These are phyloP conservation scores for Acestrorhynchus altus DNA, from an alignment of 2,797 vertebrate species.

Conservation along the genomic window DNA sequence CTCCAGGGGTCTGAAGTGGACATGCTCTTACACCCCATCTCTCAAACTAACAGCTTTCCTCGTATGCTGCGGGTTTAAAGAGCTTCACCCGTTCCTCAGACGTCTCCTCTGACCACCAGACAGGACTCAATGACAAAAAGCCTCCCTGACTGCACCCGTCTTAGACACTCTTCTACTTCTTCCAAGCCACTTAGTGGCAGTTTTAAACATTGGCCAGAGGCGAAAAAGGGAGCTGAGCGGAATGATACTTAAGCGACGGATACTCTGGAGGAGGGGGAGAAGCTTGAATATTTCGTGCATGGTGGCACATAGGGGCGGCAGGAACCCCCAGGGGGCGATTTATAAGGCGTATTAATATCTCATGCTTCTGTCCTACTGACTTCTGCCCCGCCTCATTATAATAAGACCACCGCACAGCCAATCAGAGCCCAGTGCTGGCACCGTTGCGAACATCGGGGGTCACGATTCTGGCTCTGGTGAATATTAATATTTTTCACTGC, in stretches of 20 bases:
- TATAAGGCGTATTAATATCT: slow-evolving; percentile 65
- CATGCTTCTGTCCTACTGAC: slow-evolving; percentile 60
- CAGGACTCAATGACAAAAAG: background rate
- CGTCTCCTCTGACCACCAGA: slow-evolving; percentile 11
- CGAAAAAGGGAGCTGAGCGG: slow-evolving; percentile 9
- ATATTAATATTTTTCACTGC: slow-evolving; percentile 73
- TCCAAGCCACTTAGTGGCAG: slow-evolving; percentile 23
- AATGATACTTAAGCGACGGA: slow-evolving; percentile 6
- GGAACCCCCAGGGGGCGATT: slow-evolving; percentile 48
- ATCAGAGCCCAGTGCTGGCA: slow-evolving; percentile 37
- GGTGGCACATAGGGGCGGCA: slow-evolving; percentile 37
- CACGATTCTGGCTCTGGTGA: slow-evolving; percentile 66
- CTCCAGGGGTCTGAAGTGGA: slow-evolving; percentile 14
- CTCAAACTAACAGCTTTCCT: slow-evolving; percentile 37
- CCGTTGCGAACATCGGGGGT: slow-evolving; percentile 49
- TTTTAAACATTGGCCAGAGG: slow-evolving; percentile 47
- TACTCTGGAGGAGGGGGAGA: slow-evolving; percentile 23
- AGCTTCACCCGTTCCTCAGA: slow-evolving; percentile 12
- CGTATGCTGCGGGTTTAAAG: slow-evolving; percentile 18
- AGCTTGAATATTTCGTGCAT: slow-evolving; percentile 48
- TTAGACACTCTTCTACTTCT: slow-evolving; percentile 7
- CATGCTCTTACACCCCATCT: slow-evolving; percentile 11
- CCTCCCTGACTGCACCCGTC: background rate
- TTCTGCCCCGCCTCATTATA: slow-evolving; percentile 68
- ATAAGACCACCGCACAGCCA: slow-evolving; percentile 66